These are phyloP conservation scores for Melanostoma scalare DNA, from an alignment of 2,888 invertebrate genomes.

Conservation along the genomic window DNA sequence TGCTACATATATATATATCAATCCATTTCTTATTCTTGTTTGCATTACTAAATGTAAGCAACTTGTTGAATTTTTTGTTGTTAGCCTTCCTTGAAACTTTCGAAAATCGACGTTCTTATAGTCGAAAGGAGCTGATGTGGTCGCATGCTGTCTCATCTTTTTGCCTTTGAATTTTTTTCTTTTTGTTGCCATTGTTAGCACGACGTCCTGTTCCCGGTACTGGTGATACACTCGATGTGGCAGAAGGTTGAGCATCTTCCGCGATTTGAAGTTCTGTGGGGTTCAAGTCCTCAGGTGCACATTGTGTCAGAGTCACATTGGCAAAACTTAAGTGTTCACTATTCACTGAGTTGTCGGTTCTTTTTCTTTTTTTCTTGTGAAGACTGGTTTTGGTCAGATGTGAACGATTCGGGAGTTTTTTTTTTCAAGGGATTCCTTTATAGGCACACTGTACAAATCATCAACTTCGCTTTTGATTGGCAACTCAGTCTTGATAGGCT, in stretches of 20 bases:
- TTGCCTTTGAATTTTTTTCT: conserved; percentile 75
- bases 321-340: conserved; percentile 71
- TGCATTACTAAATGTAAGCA: conserved; percentile 81
- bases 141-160: conserved; percentile 77
- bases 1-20: conserved; percentile 1
- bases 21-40: conserved; percentile 77
- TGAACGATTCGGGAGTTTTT: conserved; percentile 74
- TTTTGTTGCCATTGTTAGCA: conserved; percentile 70
- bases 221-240: conserved; percentile 66
- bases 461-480: conserved; percentile 50
- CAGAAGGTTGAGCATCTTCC: conserved; percentile 53
- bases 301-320: conserved; percentile 40
- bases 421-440: conserved; percentile 79
- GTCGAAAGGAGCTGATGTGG: conserved; percentile 82
- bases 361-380: conserved; percentile 72
- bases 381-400: conserved; percentile 48
- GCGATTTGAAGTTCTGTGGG: not conserved
- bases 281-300: not conserved
- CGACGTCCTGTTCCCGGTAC: conserved; percentile 38
- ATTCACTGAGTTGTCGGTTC: conserved; percentile 66
- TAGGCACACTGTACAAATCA: conserved; percentile 75
- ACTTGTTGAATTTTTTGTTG: conserved; percentile 81
- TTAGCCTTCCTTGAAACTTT: conserved; percentile 84
- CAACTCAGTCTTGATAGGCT: not conserved
- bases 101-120: conserved; percentile 85